Percentiles rank a stretch among this genome's conserved stretches.
phyloP scores from a whole-genome alignment of 1,140 invertebrate species.

The Drosophila subobscura region DNA sequence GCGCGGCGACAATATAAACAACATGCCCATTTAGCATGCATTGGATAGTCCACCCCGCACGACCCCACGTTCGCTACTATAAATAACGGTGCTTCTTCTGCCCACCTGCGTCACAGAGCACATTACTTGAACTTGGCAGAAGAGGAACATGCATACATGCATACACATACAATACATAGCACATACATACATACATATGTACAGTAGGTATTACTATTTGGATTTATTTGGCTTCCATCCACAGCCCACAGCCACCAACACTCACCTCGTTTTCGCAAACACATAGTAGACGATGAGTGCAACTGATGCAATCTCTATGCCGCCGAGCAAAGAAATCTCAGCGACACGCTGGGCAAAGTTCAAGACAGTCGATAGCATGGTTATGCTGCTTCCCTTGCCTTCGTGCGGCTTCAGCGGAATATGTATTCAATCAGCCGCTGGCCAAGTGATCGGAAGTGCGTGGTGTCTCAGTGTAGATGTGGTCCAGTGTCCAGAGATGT shows the following conservation, averaged over 20 bases:
- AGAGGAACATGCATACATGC: not conserved
- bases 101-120: constrained; percentile 3
- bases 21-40: constrained; percentile 51
- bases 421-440: constrained; percentile 42
- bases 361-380: constrained; percentile 62
- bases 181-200: not conserved
- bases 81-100: constrained; percentile 43
- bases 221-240: constrained; percentile 60
- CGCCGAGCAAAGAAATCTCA: constrained; percentile 78
- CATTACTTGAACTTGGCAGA: constrained; percentile 32
- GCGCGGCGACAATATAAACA: constrained; percentile 35
- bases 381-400: constrained; percentile 21
- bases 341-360: constrained; percentile 75
- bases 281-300: constrained; percentile 78
- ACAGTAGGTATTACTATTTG: not conserved
- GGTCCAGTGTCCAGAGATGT: no score
- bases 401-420: not conserved
- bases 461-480: not conserved
- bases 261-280: constrained; percentile 82
- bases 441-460: constrained; percentile 52
- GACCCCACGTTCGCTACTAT: constrained; percentile 23
- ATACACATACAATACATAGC: no score
- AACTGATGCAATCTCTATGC: constrained; percentile 78
- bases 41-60: constrained; percentile 18
- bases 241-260: constrained; percentile 7